These are phyloP conservation scores for Congeria kusceri DNA, from an alignment of 2,888 invertebrate genomes.

Conservation along the genomic window DNA sequence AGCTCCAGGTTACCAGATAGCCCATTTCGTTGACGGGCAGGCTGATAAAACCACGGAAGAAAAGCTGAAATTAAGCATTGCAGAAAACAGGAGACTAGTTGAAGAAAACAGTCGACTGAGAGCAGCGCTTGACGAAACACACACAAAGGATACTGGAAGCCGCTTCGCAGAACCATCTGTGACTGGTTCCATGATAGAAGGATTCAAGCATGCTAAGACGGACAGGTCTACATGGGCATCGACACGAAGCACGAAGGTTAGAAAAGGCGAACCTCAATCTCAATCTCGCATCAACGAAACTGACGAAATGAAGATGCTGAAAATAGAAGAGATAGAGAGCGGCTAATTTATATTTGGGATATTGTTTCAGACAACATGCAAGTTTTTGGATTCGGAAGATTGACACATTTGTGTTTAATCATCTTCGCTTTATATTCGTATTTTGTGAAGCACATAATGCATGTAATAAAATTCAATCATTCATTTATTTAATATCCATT, in stretches of 20 bases:
- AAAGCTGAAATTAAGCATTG: slow-evolving; percentile 38
- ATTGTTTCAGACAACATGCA: too few relatives aligned
- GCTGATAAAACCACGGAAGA: slow-evolving; percentile 31
- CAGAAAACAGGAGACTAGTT: slow-evolving; percentile 44
- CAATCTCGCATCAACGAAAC: slow-evolving; percentile 40
- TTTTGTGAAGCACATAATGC: too few relatives aligned
- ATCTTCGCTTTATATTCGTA: too few relatives aligned
- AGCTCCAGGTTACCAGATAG: slow-evolving; percentile 29
- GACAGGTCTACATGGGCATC: slow-evolving; percentile 33
- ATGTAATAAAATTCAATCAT: too few relatives aligned
- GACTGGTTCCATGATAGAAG: slow-evolving; percentile 51
- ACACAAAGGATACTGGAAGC: slow-evolving; percentile 35
- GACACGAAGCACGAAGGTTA: slow-evolving; percentile 7
- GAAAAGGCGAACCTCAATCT: slow-evolving; percentile 8
- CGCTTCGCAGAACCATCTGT: slow-evolving; percentile 44
- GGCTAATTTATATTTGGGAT: too few relatives aligned
- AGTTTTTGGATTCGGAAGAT: too few relatives aligned
- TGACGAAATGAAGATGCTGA: slow-evolving; percentile 48
- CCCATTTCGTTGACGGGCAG: slow-evolving; percentile 35
- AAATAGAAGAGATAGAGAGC: slow-evolving; percentile 27
- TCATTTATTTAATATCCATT: too few relatives aligned
- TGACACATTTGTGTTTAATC: too few relatives aligned
- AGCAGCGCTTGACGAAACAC: slow-evolving; percentile 44
- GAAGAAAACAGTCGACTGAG: slow-evolving; percentile 53
- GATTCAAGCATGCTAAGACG: slow-evolving; percentile 38